Evolutionary conservation across 2,888 invertebrate species (phyloP).

Genomic region (Oscheius sp.): DNA sequence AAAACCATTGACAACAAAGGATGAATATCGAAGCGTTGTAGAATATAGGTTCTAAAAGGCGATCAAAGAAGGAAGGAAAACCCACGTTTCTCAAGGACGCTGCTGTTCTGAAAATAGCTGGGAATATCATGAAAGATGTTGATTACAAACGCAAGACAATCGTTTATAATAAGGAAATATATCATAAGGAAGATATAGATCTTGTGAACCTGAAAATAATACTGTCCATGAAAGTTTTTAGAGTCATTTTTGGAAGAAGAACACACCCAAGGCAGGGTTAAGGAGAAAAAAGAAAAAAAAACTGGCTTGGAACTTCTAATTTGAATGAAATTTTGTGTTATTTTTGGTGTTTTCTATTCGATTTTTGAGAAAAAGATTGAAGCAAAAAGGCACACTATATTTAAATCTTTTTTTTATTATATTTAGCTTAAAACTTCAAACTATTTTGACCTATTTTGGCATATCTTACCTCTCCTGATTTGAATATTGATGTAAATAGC

Average conservation of each 20-base stretch:
- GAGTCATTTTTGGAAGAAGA: not conserved
- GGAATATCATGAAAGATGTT: conserved; percentile 20
- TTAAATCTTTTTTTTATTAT: too few species aligned
- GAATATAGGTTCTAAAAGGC: conserved; percentile 4
- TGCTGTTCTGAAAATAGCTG: conserved; percentile 10
- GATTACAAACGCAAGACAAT: conserved; percentile 2
- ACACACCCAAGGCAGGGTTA: too few species aligned
- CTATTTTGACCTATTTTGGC: not conserved
- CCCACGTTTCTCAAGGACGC: not conserved
- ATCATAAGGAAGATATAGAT: conserved; percentile 17
- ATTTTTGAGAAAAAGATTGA: too few species aligned
- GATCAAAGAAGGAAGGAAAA: not conserved
- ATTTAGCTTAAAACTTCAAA: not conserved
- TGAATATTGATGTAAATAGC: not conserved
- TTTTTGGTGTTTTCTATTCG: too few species aligned
- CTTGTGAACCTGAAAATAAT: conserved; percentile 5
- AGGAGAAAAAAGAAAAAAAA: too few species aligned
- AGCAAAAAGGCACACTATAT: too few species aligned
- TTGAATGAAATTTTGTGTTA: too few species aligned
- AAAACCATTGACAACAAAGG: conserved; percentile 15
- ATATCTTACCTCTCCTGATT: conserved; percentile 11
- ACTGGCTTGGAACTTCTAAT: not conserved
- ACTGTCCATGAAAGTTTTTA: too few species aligned
- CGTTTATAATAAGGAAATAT: conserved; percentile 6
- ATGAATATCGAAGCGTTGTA: not conserved